These are phyloP conservation scores for Sebastolobus alascanus DNA, from an alignment of 2,797 vertebrate genomes.

Conservation along the genomic window DNA sequence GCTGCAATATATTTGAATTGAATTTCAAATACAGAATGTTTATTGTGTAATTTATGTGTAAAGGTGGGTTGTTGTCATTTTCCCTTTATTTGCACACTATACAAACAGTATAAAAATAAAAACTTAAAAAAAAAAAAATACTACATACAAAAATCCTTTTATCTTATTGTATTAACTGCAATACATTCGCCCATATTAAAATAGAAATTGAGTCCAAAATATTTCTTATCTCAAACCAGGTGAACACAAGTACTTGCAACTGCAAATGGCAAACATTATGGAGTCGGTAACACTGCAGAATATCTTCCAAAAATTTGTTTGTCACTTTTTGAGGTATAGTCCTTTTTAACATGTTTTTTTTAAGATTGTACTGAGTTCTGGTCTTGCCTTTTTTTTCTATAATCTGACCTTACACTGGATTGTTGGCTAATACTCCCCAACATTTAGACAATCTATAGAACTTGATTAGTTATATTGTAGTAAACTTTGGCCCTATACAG, in stretches of 20 bases:
- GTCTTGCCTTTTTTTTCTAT: too few relatives aligned
- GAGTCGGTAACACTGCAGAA: not conserved
- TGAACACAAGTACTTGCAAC: not conserved
- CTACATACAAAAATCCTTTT: not conserved
- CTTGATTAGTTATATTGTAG: not conserved
- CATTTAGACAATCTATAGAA: not conserved
- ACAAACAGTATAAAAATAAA: not conserved
- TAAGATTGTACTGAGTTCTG: too few relatives aligned
- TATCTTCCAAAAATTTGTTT: not conserved
- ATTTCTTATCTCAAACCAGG: not conserved
- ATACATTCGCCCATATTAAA: not conserved
- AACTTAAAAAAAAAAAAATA: not conserved
- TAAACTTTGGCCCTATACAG: not conserved
- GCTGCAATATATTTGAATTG: not conserved
- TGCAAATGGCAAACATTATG: not conserved
- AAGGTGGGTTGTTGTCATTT: not conserved
- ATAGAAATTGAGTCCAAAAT: not conserved
- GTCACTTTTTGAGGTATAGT: not conserved
- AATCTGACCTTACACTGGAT: not conserved
- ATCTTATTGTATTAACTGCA: not conserved
- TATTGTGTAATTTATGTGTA: not conserved
- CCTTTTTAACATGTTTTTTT: too few relatives aligned
- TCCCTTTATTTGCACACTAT: not conserved
- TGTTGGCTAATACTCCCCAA: not conserved
- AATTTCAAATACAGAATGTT: not conserved